Conservation (phyloP, 92 coral and sea anemone species). For the Parazoanthus atlanticus region DNA sequence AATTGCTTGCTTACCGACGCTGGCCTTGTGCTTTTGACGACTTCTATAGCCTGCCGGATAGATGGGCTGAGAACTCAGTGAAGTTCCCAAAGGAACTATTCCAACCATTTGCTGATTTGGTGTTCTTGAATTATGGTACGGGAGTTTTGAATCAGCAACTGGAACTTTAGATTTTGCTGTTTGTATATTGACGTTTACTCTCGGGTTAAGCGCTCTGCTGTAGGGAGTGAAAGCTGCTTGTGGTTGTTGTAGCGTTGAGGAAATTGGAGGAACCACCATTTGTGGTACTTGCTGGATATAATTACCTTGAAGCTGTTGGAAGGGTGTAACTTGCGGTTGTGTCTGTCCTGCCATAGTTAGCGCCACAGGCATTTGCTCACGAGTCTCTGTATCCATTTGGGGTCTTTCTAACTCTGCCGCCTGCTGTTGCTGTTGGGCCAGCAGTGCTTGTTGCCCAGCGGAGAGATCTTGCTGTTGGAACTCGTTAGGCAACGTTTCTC, state of each 20-base stretch:
- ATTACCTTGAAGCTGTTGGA: conserved; percentile 38
- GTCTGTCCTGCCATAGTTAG: neutral
- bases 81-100: conserved; percentile 10
- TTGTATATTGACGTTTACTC: conserved; percentile 67
- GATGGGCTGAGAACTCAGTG: conserved; percentile 15
- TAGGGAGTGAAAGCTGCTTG: conserved; percentile 26
- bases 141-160: neutral
- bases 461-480: conserved; percentile 1
- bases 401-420: conserved; percentile 13
- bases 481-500: conserved; percentile 10
- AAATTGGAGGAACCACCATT: conserved; percentile 29
- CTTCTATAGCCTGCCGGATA: conserved; percentile 21
- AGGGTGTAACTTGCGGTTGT: conserved; percentile 11
- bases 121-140: neutral
- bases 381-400: conserved; percentile 29
- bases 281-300: conserved; percentile 32
- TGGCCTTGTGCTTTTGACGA: neutral
- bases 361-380: conserved; percentile 17
- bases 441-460: conserved; percentile 41
- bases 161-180: conserved; percentile 69
- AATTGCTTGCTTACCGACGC: neutral
- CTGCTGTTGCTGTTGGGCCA: conserved; percentile 47
- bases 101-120: conserved; percentile 46
- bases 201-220: conserved; percentile 45
- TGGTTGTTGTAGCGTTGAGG: conserved; percentile 26